phyloP scores from a whole-genome alignment of 2,797 vertebrate genomes.

The Mormyrus proboscirostris region DNA sequence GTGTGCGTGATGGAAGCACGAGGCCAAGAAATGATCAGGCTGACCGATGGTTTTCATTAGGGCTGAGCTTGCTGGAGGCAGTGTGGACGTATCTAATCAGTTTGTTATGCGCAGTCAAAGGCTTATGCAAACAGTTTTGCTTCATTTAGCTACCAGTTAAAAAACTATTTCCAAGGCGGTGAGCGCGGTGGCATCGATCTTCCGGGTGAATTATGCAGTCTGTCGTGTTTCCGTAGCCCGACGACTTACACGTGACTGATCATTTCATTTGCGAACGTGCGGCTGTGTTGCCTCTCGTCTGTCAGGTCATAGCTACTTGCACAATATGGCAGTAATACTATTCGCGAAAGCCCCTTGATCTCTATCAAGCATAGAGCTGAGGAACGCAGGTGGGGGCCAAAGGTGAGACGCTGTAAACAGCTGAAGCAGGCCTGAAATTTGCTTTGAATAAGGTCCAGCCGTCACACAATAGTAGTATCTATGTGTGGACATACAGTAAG shows the following conservation, averaged over 20 bases:
- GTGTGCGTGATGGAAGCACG: neutral
- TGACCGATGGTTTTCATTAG: slow-evolving; percentile 13
- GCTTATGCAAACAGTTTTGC: neutral
- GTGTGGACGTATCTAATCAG: neutral
- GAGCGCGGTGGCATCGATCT: neutral
- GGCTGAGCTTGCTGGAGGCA: neutral
- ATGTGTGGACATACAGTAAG: neutral
- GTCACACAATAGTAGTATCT: neutral
- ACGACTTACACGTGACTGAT: neutral
- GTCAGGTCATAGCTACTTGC: neutral
- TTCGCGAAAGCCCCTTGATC: neutral
- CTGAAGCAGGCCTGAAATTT: neutral
- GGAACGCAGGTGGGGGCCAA: neutral
- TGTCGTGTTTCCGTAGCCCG: neutral
- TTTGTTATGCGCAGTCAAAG: neutral
- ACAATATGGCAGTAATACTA: neutral
- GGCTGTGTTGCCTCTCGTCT: neutral
- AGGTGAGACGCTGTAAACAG: neutral
- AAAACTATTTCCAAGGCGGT: neutral
- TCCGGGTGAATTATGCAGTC: neutral
- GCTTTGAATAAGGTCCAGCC: neutral
- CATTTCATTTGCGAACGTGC: neutral
- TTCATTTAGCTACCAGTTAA: slow-evolving; percentile 9
- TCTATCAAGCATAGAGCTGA: neutral
- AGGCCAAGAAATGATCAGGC: neutral